phyloP scores from a whole-genome alignment of 2,113 vertebrate species.

The Mormyrus lacerda region DNA sequence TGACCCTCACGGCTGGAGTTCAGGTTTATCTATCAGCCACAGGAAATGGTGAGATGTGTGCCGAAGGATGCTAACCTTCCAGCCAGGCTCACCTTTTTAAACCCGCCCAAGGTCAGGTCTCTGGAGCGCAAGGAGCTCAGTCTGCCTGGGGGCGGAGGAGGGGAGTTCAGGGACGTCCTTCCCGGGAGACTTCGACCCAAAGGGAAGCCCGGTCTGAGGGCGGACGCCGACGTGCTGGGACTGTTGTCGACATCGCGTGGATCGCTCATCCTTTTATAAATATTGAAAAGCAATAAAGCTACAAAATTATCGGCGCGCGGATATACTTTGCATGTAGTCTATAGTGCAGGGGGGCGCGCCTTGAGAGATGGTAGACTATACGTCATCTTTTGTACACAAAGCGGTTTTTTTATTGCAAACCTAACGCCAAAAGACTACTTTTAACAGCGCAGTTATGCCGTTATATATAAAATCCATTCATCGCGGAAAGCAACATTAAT shows the following conservation, averaged over 20 bases:
- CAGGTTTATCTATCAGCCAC: not conserved
- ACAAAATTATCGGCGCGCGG: not conserved
- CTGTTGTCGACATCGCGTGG: slow-evolving; percentile 21
- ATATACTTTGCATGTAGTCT: not conserved
- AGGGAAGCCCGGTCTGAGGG: slow-evolving; percentile 23
- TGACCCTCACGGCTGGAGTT: not conserved
- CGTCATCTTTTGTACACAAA: not conserved
- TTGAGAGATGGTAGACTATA: not conserved
- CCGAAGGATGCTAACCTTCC: not conserved
- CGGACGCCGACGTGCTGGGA: slow-evolving; percentile 27
- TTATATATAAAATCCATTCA: not conserved
- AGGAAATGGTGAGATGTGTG: not conserved
- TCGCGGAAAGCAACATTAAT: not conserved
- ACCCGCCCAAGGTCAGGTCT: slow-evolving; percentile 57
- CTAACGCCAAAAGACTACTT: not conserved
- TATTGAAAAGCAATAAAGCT: not conserved
- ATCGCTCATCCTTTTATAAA: slow-evolving; percentile 40
- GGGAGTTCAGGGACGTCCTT: slow-evolving; percentile 32
- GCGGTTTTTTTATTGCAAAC: not conserved
- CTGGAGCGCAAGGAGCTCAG: slow-evolving; percentile 59
- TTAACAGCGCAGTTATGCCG: not conserved
- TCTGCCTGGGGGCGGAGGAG: slow-evolving; percentile 45
- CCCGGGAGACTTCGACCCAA: slow-evolving; percentile 35
- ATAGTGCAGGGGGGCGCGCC: not conserved
- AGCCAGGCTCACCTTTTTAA: slow-evolving; percentile 48